Evolutionary conservation across 2,113 vertebrate species (phyloP).

Genomic region (Engraulis encrasicolus): DNA sequence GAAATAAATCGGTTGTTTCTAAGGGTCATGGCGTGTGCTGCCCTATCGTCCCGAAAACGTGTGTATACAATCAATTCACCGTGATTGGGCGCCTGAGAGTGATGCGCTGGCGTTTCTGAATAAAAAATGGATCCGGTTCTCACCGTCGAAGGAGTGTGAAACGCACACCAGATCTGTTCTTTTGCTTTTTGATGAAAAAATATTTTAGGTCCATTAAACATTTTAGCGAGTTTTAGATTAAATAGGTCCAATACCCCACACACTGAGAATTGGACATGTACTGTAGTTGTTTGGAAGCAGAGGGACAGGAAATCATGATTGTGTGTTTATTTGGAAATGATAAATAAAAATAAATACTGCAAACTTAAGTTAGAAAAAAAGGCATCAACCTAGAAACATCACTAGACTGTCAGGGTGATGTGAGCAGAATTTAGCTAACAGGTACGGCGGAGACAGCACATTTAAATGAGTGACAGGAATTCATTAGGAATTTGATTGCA

Average conservation of each 20-base stretch:
- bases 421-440: not conserved
- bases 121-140: slow-evolving; percentile 22
- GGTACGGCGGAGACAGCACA: not conserved
- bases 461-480: not conserved
- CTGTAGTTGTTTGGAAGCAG: not conserved
- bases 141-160: slow-evolving; percentile 12
- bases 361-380: not conserved
- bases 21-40: not conserved
- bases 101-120: not conserved
- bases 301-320: not conserved
- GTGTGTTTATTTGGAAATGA: not conserved
- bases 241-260: too few species aligned
- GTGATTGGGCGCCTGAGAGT: slow-evolving; percentile 23
- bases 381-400: not conserved
- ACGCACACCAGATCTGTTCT: not conserved
- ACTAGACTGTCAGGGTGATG: not conserved
- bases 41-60: not conserved
- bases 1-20: slow-evolving; percentile 30
- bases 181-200: too few species aligned
- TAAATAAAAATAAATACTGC: not conserved
- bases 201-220: too few species aligned
- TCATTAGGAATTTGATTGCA: not conserved
- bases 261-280: too few species aligned
- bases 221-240: too few species aligned
- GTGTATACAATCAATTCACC: slow-evolving; percentile 26